Percentiles rank a stretch among this genome's conserved stretches.
Evolutionary conservation across 2,113 vertebrate genomes (phyloP).

Genomic region (Tenrec ecaudatus): DNA sequence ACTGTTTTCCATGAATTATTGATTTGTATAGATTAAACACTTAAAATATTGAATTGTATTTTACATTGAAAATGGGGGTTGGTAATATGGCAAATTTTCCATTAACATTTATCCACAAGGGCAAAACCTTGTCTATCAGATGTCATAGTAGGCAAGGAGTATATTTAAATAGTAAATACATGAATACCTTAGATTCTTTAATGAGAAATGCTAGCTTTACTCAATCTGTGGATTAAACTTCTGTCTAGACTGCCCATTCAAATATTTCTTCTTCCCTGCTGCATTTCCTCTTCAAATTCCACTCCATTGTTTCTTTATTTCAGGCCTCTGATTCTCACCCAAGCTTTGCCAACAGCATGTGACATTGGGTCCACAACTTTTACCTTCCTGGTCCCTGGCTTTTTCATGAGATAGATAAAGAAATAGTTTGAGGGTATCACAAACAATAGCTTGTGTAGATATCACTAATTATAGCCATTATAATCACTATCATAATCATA

Average conservation of each 20-base stretch:
- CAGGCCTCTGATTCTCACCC: neutral
- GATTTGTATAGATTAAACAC: too few species aligned
- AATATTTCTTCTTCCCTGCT: neutral
- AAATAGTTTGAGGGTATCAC: neutral
- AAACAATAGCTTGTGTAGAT: too few species aligned
- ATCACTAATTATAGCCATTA: neutral
- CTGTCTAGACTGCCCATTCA: neutral
- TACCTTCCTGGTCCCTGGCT: neutral
- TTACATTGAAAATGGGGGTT: too few species aligned
- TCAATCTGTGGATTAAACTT: neutral
- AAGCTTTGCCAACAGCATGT: neutral
- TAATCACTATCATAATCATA: too few species aligned
- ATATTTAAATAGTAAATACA: too few species aligned
- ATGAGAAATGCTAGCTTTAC: neutral
- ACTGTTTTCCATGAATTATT: too few species aligned
- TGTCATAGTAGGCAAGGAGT: too few species aligned
- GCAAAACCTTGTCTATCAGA: too few species aligned
- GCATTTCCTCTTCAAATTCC: neutral
- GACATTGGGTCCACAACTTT: neutral
- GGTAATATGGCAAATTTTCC: too few species aligned
- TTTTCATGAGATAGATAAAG: neutral
- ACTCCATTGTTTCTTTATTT: neutral
- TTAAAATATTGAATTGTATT: too few species aligned
- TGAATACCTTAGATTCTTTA: neutral
- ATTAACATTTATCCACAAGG: too few species aligned